Base-by-base conservation (phyloP, 2,888 invertebrate genomes). In the Cephalotes varians region DNA sequence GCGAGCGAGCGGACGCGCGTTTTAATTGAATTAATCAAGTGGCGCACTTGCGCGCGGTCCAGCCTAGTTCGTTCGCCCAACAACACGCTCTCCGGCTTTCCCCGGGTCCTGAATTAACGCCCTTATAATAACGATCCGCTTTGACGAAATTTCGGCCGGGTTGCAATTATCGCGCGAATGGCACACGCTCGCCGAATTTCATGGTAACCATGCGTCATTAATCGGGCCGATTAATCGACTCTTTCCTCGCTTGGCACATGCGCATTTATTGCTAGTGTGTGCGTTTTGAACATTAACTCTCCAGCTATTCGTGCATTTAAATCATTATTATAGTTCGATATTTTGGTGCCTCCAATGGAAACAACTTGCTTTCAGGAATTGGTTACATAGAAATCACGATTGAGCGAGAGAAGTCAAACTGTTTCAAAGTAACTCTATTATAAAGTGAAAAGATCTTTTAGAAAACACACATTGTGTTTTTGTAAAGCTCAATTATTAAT, bases 11-110 rank as follows among this genome's bases (percentile, higher is more conserved):
- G 62, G 34, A 54, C 79, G 74, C 71, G 54, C 74, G 72, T 81
- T 81, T 86, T 83, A 88, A 88, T 88, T 88, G 85, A 88, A 88
- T 84, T 85, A 85, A 88, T 86, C 69, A 86, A 86, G 71, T 56
- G 62, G 34, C 18, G 60, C 62, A 58, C 56, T 81, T 69, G 64
- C 31, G 47, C 54, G 28, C 51, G 51, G 51, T n/a, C 54, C 64
- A 31, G 65, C 67, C 65, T 80, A 71, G 80, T 58, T 73, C 49
- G 60, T 44, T 44, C 74, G 60, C 34, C 44, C 49, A 80, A 80
- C 74, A 73, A 60, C 73, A 60, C 80, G 60, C 31, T 25, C 49
- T 12, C 40, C 47, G 3, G 47, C 65, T 28, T 34, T 44, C 73
- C 31, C 44, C n/a, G 18, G 31, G 10, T 6, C 28, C 74, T 37